Evolutionary conservation across 2,888 invertebrate species (phyloP), one percentile per base, ranked within the genome.

Genomic region (Itoplectis maculator): DNA sequence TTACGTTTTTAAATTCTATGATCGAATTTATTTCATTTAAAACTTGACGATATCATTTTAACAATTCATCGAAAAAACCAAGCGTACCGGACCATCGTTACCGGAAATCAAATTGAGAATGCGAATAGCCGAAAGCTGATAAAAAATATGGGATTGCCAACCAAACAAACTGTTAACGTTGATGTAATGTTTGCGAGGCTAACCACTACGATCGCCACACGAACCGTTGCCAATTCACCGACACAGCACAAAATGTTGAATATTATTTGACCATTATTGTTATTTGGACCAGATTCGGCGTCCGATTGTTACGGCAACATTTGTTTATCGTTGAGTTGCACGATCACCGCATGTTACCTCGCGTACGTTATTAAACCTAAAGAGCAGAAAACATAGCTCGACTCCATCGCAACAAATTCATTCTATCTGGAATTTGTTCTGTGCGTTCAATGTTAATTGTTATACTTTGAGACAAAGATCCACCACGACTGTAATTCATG

Each of bases 281-380:
- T 74, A 49, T 37, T 37, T 37, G 63, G 45, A 54, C 61, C 54
- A 76, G n/a, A 69, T 49, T 37, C 37, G 2, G 40, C 20, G 56
- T 70, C 51, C 63, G 56, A 70, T 59, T 73, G 74, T 83, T 83
- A 42, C 76, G 42, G 86, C 86, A 86, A 85, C 83, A 70, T 81
- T 76, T 84, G 86, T 87, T 87, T 76, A 76, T 86, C 82, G 85
- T 88, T 85, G 54, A 84, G 86, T 86, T 88, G 85, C 84, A 68
- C 81, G 37, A 81, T 79, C 81, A 83, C 83, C 85, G 84, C 63
- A 83, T 18, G 77, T 87, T 87, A 87, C 81, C 86, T 86, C 85
- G 35, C 70, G 78, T 51, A 68, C 8, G 15, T 78, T 49, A 23
- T 47, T 73, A 29, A 51, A 3, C 42, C 11, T 9, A 51, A n/a